These are phyloP conservation scores for Magallana gigas DNA, from an alignment of 1,140 invertebrate species.

Conservation along the genomic window DNA sequence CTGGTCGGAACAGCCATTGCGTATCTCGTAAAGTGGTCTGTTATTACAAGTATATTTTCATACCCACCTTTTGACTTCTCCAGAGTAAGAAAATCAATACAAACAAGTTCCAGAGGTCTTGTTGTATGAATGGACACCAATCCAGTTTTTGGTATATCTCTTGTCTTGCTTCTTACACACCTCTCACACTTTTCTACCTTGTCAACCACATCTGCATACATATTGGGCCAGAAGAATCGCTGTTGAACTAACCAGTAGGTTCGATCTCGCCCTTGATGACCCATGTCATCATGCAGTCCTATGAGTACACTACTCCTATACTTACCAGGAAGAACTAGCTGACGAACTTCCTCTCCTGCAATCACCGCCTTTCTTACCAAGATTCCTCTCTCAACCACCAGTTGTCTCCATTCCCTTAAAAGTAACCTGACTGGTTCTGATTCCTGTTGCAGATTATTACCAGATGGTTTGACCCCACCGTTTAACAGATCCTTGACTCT, in stretches of 20 bases:
- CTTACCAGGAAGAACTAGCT: conserved; percentile 50
- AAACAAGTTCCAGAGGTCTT: conserved; percentile 38
- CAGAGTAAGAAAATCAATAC: conserved; percentile 44
- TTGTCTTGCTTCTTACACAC: conserved; percentile 36
- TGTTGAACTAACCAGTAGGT: conserved; percentile 19
- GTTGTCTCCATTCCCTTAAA: conserved; percentile 33
- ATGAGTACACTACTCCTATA: not conserved
- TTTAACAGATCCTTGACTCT: conserved; percentile 10
- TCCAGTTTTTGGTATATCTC: not conserved
- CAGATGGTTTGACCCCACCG: not conserved
- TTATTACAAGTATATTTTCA: conserved; percentile 5
- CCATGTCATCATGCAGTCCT: not conserved
- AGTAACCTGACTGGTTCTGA: not conserved
- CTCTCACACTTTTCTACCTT: conserved; percentile 23
- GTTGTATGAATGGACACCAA: conserved; percentile 35
- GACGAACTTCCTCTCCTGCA: conserved; percentile 15
- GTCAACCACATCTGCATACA: conserved; percentile 17
- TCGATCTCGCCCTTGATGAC: not conserved
- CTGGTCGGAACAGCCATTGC: no score
- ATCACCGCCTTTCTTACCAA: not conserved
- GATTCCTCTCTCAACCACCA: conserved; percentile 15
- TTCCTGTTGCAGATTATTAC: not conserved
- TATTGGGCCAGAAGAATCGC: conserved; percentile 39
- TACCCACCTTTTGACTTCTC: conserved; percentile 38
- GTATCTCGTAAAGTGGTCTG: no score